Base-by-base conservation (phyloP, 2,113 vertebrate genomes). In the Geococcyx californianus region DNA sequence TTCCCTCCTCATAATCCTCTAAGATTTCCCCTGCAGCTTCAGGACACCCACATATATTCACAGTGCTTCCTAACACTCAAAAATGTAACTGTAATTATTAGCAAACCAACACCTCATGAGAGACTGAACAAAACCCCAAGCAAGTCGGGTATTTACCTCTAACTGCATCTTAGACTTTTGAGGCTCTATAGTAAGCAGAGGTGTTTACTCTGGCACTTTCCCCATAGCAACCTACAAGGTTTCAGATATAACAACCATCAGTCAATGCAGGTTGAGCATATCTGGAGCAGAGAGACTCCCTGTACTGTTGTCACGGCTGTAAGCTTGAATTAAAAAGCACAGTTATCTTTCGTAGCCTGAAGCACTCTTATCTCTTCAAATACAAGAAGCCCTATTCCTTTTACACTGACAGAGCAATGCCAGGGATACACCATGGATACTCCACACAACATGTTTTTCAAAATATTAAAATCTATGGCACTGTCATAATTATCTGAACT, bases 241-340 rank as follows among this genome's bases (percentile, higher is more conserved):
- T 92, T 75, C 69, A 66, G 91, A 74, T 59, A 72, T 52, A 92
- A 77, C 66, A 75, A 66, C 40, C 91, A 85, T 89, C 94, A 73
- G 87, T 84, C 87, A 92, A 58, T 52, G 58, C 62, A 84, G 73
- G 42, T 40, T 79, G 89, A 86, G 58, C 70, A 40, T 47, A 68
- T 75, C 84, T 59, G 47, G 81, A 95, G 87, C 81, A 89, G 81
- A 87, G 74, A 76, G 80, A 82, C 78, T 84, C 66, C 87, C 84
- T 87, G 87, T 54, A 56, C 45, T 75, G 84, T 81, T 89, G 67
- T 91, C 94, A 93, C 3, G 17, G 59, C 81, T 94, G 81, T 79
- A 87, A 64, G 84, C 78, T 89, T 85, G 44, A 69, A 95, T 93
- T 76, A 73, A 93, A 93, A 87, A 60, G 31, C 87, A 62, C 29